Base-by-base conservation (phyloP, 2,797 vertebrate genomes). In the Darevskia mixta region DNA sequence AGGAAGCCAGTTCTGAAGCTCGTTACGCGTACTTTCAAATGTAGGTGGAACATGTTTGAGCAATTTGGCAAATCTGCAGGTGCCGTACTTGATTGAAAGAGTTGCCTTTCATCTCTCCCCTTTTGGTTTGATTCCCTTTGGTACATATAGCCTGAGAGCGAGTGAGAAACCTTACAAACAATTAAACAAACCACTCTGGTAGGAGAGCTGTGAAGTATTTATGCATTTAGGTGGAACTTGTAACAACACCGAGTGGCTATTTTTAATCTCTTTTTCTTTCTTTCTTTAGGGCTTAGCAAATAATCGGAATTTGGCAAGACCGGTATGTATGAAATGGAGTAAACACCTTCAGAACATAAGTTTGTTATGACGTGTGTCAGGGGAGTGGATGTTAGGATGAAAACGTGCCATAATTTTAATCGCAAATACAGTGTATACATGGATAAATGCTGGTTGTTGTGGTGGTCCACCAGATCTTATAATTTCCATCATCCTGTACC, bases 221-320 rank as follows among this genome's bases (percentile, higher is more conserved):
- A 17, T 69, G 43, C 61, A 43, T 55, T 11, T 20, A 23, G 27
- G 23, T 83, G 27, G 27, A 27, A 88, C 1, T 41, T 67, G 29
- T 69, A 27, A 58, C 15, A 75, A 23, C 29, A 66, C 43, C 13
- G 55, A 77, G n/a, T 69, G 32, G 32, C 18, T 15, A 10, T 29
- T 91, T 84, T 85, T 92, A 94, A 91, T 91, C 87, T 91, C 83
- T 87, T 90, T 93, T 38, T 92, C 90, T 92, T 92, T 88, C 92
- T 94, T 94, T 94, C 92, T 94, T 95, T 83, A 96, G 95, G 94
- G 87, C 81, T 85, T 88, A 91, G 88, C 83, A 89, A 38, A 92
- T 69, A 87, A 91, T 88, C 91, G 91, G 91, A 94, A 93, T 64
- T 88, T 93, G 1, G 89, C 86, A 91, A 95, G 88, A 90, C 89